Conservation (phyloP, 2,113 vertebrate species). For the Leuciscus idus region DNA sequence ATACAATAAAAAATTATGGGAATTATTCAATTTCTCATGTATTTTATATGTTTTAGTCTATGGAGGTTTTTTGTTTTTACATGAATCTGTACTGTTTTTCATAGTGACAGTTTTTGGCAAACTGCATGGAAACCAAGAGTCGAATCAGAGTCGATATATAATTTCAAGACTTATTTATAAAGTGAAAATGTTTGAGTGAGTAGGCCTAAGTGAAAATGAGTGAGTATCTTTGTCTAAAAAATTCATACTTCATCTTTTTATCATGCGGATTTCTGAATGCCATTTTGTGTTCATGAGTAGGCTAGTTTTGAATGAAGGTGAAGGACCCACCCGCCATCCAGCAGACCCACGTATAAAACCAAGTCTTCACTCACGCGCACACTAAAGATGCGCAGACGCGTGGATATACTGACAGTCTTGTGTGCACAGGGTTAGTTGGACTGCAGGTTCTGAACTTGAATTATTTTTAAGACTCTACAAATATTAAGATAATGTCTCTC, state of each 20-base stretch:
- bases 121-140: too few relatives aligned
- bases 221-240: neutral
- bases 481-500: slow-evolving; percentile 55
- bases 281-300: neutral
- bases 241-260: neutral
- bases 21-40: neutral
- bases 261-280: neutral
- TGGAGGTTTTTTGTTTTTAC: neutral
- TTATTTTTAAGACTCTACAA: neutral
- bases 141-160: too few relatives aligned
- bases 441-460: neutral
- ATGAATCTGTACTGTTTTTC: too few relatives aligned
- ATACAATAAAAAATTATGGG: neutral
- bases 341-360: slow-evolving; percentile 33
- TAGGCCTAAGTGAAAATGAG: too few relatives aligned
- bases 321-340: slow-evolving; percentile 65
- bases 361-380: neutral
- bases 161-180: neutral
- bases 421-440: neutral
- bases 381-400: neutral
- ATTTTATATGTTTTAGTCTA: neutral
- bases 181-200: too few relatives aligned
- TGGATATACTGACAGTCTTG: neutral
- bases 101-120: too few relatives aligned
- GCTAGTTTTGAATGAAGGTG: slow-evolving; percentile 51